A percentile compares a stretch with the other conserved stretches of the same genome.
Conservation (phyloP, 2,113 vertebrate genomes). For the Misgurnus mizolepis region DNA sequence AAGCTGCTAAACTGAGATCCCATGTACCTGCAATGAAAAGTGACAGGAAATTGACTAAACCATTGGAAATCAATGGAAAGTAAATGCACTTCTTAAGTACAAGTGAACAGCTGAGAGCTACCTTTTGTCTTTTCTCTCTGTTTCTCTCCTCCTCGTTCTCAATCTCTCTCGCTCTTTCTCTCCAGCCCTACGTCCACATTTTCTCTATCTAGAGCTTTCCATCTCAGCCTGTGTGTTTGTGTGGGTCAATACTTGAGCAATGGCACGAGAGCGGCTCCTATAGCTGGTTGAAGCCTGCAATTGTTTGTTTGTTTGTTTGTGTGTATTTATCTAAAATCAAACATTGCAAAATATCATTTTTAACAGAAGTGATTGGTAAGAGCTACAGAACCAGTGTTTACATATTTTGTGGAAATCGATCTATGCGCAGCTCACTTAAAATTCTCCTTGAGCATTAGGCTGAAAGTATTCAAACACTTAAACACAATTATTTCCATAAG, state of each 20-base stretch:
- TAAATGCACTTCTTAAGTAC: conserved; percentile 99
- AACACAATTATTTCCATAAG: too few species aligned
- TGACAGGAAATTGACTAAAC: conserved; percentile 98
- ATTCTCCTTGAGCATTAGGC: too few species aligned
- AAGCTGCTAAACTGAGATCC: conserved; percentile 95
- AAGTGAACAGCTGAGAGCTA: conserved; percentile 97
- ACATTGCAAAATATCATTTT: neutral
- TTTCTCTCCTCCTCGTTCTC: conserved; percentile 38
- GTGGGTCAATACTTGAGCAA: conserved; percentile 82
- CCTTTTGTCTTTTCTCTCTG: conserved; percentile 76
- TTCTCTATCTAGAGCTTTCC: conserved; percentile 52
- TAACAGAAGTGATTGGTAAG: conserved; percentile 44
- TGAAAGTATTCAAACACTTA: too few species aligned
- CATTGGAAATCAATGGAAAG: conserved; percentile 99
- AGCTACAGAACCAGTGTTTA: too few species aligned
- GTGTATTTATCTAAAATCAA: conserved; percentile 13
- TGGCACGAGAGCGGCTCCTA: conserved; percentile 75
- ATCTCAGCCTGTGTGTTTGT: conserved; percentile 55
- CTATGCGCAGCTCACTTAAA: too few species aligned
- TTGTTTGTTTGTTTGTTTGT: conserved; percentile 30
- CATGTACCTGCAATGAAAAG: conserved; percentile 95
- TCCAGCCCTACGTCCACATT: conserved; percentile 73
- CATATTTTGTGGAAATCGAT: too few species aligned
- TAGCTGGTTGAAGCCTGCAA: conserved; percentile 45
- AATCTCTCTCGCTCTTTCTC: conserved; percentile 71